Conservation (phyloP, 2,888 invertebrate species). For the Pilophorus perplexus region DNA sequence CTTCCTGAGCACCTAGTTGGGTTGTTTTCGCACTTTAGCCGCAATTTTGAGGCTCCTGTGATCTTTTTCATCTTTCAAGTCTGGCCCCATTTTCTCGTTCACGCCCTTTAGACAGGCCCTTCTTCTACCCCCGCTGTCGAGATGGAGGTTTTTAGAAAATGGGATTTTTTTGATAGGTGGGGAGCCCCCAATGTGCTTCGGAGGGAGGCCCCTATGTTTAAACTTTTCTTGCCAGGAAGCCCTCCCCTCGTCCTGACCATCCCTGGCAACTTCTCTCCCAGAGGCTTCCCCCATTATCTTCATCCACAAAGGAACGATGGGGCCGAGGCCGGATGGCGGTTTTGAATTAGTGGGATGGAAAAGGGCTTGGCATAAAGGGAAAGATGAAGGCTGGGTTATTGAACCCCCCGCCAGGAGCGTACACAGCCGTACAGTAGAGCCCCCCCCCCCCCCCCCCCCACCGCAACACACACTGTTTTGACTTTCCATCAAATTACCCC, state of each 20-base stretch:
- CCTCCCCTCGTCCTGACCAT: neutral
- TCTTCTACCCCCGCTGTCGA: too few species aligned
- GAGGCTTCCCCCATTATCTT: slow-evolving; percentile 2
- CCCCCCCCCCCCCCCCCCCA: neutral
- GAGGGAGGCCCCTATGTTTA: slow-evolving; percentile 19
- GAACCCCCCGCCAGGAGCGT: slow-evolving; percentile 17
- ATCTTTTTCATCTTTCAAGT: too few species aligned
- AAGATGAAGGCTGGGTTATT: slow-evolving; percentile 15
- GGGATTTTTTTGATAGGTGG: slow-evolving; percentile 19
- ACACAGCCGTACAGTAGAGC: neutral
- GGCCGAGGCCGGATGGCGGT: neutral
- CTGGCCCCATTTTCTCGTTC: too few species aligned
- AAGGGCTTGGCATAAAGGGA: slow-evolving; percentile 6
- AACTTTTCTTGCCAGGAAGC: neutral
- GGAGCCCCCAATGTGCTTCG: too few species aligned
- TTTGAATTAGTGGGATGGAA: slow-evolving; percentile 20
- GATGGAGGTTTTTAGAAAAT: slow-evolving; percentile 11
- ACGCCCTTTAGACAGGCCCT: too few species aligned
- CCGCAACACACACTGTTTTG: slow-evolving; percentile 8
- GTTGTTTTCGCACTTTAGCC: neutral
- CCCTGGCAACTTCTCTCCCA: too few species aligned
- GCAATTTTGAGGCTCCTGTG: neutral
- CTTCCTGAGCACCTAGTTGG: too few species aligned
- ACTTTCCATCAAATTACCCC: slow-evolving; percentile 17
- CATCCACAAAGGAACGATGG: slow-evolving; percentile 4